phyloP scores from a whole-genome alignment of 2,113 vertebrate genomes.

The Pyrgilauda ruficollis region DNA sequence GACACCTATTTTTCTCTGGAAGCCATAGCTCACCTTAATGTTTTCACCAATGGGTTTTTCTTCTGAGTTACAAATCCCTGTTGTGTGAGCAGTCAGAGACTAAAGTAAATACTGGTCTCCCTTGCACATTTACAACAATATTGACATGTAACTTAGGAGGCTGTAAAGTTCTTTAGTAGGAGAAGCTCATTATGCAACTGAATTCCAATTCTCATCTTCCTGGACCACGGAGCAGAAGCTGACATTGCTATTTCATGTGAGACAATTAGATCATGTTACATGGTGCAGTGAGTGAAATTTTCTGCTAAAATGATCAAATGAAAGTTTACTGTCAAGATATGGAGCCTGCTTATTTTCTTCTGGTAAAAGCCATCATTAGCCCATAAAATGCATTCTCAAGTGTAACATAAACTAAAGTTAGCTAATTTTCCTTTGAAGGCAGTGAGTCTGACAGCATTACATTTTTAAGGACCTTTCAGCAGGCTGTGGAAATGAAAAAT shows the following conservation, averaged over 20 bases:
- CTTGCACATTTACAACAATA: not conserved
- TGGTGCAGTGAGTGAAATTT: slow-evolving; percentile 10
- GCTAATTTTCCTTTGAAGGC: not conserved
- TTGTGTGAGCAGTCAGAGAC: not conserved
- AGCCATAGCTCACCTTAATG: not conserved
- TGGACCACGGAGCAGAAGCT: not conserved
- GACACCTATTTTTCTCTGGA: not conserved
- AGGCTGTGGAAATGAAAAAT: not conserved
- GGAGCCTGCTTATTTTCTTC: slow-evolving; percentile 1
- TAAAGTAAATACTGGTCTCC: not conserved
- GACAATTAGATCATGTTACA: not conserved
- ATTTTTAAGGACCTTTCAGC: not conserved
- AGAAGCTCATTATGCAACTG: not conserved
- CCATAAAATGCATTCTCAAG: slow-evolving; percentile 17
- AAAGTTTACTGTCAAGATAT: slow-evolving; percentile 5
- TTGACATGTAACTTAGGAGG: not conserved
- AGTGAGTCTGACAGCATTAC: not conserved
- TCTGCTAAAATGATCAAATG: slow-evolving; percentile 36
- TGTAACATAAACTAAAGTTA: not conserved
- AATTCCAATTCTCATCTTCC: not conserved
- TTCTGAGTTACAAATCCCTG: not conserved
- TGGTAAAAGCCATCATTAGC: slow-evolving; percentile 22
- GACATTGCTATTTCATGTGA: not conserved
- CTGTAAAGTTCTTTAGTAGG: not conserved
- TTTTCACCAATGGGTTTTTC: not conserved